Percentiles rank a stretch among this genome's conserved stretches.
Conservation (phyloP, 2,113 vertebrate genomes). For the Cygnus buccinator region DNA sequence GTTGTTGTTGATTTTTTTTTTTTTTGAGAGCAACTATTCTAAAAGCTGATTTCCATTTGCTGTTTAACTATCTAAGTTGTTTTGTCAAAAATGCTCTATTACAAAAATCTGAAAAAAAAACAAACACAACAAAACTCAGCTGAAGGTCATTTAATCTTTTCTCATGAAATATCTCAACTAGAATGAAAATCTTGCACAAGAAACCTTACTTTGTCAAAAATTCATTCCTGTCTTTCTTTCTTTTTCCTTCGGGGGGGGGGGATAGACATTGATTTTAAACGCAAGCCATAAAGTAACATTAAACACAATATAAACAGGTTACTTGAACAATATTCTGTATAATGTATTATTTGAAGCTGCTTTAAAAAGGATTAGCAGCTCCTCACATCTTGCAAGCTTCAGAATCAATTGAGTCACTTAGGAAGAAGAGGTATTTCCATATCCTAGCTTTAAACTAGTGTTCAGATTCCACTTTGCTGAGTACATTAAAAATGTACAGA, state of each 20-base stretch:
- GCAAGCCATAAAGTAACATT: background rate
- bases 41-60: background rate
- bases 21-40: background rate
- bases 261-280: background rate
- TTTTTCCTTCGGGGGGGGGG: too few relatives aligned
- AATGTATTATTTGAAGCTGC: background rate
- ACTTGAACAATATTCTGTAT: background rate
- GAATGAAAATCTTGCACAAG: background rate
- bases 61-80: background rate
- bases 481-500: conserved; percentile 66
- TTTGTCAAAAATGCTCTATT: background rate
- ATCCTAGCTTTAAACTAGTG: conserved; percentile 25
- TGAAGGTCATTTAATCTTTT: background rate
- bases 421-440: conserved; percentile 43
- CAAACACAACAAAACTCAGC: background rate
- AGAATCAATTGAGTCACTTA: conserved; percentile 52
- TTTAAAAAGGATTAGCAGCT: conserved; percentile 35
- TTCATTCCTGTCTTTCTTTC: background rate
- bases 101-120: background rate
- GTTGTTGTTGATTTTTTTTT: too few relatives aligned
- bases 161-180: background rate
- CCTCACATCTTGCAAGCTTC: conserved; percentile 24
- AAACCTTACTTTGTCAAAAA: background rate
- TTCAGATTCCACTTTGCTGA: conserved; percentile 47
- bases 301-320: background rate